phyloP scores from a whole-genome alignment of 2,113 vertebrate genomes.

The Steatornis caripensis region DNA sequence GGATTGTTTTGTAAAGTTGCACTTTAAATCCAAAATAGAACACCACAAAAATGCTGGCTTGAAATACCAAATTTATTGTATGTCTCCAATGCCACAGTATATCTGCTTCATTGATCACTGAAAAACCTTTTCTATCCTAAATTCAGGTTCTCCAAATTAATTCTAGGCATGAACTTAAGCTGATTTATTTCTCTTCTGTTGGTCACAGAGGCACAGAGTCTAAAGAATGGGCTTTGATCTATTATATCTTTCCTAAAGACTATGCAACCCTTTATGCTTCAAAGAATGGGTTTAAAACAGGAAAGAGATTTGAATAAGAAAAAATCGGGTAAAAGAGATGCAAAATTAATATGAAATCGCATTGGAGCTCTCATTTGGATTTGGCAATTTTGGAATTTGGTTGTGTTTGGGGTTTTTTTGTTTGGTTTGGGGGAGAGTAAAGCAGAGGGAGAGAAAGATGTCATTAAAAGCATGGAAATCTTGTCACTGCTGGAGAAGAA shows the following conservation, averaged over 20 bases:
- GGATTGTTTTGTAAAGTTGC: background rate
- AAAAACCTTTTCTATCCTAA: background rate
- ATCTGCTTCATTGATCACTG: background rate
- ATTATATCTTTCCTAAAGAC: background rate
- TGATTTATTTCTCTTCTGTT: background rate
- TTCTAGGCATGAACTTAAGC: background rate
- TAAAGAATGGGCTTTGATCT: background rate
- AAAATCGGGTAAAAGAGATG: background rate
- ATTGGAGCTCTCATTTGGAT: background rate
- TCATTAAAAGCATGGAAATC: background rate
- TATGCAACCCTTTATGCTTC: background rate
- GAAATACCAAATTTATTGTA: background rate
- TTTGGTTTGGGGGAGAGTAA: background rate
- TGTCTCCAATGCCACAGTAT: background rate
- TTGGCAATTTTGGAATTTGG: background rate
- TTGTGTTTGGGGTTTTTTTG: background rate
- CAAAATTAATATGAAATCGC: background rate
- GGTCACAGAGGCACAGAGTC: background rate
- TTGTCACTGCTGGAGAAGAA: background rate
- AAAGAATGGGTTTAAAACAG: background rate
- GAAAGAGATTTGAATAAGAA: background rate
- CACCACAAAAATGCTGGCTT: background rate
- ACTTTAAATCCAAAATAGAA: background rate
- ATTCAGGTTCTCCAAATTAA: background rate
- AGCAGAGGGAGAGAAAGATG: background rate